Evolutionary conservation across 2,797 vertebrate genomes (phyloP), one percentile per base, ranked within the genome.

Genomic region (Geotrypetes seraphini): DNA sequence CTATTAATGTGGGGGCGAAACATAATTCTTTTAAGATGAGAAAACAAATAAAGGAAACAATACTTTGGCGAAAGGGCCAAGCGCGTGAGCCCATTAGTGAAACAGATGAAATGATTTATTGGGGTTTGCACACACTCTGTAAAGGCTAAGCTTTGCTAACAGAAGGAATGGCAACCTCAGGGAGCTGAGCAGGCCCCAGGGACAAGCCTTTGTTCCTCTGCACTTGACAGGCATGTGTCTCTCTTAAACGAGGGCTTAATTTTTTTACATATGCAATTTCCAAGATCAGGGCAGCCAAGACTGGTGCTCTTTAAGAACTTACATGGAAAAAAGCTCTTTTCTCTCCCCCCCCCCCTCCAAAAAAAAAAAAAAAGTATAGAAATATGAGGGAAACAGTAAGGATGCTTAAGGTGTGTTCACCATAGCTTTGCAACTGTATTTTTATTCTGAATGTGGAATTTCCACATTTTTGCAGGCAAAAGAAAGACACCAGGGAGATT

Each of bases 221-320:
- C 80, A 84, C 86, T 86, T 92, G 88, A 94, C 88, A 90, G 85
- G 81, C 88, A 87, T 87, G 88, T 91, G 87, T 90, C 88, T 88
- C 86, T 87, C 84, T 78, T 90, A 89, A 91, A 86, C 81, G 78
- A 81, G 80, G 75, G 73, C 79, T 85, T 92, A 94, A 92, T 94
- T 86, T 83, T n/a, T 69, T 91, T 83, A 89, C 91, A 92, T 87
- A 89, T 91, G 89, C 86, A 79, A 83, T 90, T 91, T 90, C 81
- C 74, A 69, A 50, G 81, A 80, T 73, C 78, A 81, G 86, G 78
- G 73, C 80, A 63, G 75, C 71, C 69, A 63, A 71, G 67, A 81
- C 79, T 57, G 56, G 36, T 83, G 85, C 79, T 85, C 66, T 79
- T 81, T 79, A 75, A 84, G 71, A 75, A 47, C 48, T 57, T 50